Base-by-base conservation (phyloP, 2,113 vertebrate genomes). In the Lampris megalopsis region DNA sequence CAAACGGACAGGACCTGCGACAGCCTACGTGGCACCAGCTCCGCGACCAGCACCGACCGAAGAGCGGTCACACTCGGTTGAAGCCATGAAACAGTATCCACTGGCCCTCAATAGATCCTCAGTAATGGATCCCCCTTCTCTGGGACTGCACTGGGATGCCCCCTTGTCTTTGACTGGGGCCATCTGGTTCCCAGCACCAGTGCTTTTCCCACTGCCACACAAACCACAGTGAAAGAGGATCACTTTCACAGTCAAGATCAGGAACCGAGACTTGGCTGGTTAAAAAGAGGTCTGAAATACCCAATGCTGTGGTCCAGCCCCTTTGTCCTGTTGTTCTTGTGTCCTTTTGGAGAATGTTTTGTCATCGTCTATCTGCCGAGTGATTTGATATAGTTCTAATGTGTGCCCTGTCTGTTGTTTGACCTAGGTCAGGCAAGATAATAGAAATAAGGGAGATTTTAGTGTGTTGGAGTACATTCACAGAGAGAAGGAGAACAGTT, bases 71-170 rank as follows among this genome's bases (percentile, higher is more conserved):
- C 87, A 92, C 83, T 83, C 86, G 85, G 77, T 69, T 77, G 77
- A 41, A 83, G 88, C 90, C 89, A 71, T 92, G 94, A 92, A 95
- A 95, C 92, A 36, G 60, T 86, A 95, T 90, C 88, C 75, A 49
- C 68, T 3, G 63, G 76, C 63, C 80, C 73, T 94, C 90, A 92
- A 91, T 92, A 64, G 91, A 88, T 90, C 85, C 86, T 63, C 77
- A 74, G 76, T 90, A 94, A 92, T 86, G 67, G 89, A 90, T 87
- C 90, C 82, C 37, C 56, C 47, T 77, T 90, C 85, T 73, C 77
- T 58, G 79, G 73, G 76, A 87, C 67, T 73, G 86, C 68, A 56
- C 10, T 82, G 84, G 77, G 90, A 92, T 89, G 71, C 79, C 83
- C 83, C 82, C 65, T 56, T 83, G 84, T 87, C 83, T 89, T 89